Evolutionary conservation across 1,140 invertebrate genomes (phyloP), one percentile per base, ranked within the genome.

Genomic region (Battus philenor): DNA sequence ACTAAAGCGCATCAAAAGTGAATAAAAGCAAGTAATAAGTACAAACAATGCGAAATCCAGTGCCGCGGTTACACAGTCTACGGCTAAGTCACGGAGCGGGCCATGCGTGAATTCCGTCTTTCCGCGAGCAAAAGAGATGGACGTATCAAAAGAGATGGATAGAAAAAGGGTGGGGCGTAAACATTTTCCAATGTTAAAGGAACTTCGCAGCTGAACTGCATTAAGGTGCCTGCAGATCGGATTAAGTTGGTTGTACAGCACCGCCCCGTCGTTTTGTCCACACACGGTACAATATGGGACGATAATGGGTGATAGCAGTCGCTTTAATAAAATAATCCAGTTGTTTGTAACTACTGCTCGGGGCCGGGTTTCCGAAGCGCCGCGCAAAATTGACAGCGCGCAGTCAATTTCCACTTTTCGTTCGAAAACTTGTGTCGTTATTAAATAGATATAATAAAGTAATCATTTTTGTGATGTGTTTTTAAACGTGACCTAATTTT

Each of bases 321-420:
- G 51, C 54, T 43, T 57, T 74, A 71, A 73, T 73, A 65, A 72
- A 73, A 75, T 80, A 75, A 79, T 75, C 75, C 77, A 81, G 77
- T 81, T 69, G 68, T 70, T 60, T 39, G 39, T 41, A 50, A 54
- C 38, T 59, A 59, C 50, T 50, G 51, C 57, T 59, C 52, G 50
- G 45, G 67, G 44, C 49, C 43, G 46, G 54, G 45, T 57, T 44
- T 59, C 47, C 41, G 50, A 48, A 53, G 50, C 50, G 56, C 52
- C 45, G 31, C 32, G 30, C 38, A n/a, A 10, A 15, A 30, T 41
- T 27, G 36, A 16, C 24, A 15, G 38, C 26, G 10, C 38, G 38
- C 13, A 17, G 16, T 29, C 38, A 12, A 9, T 11, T 41, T 27
- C 18, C 2, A 20, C 6, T 20, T 3, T 20, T 20, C 6, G 6